These are phyloP conservation scores for Heliconius himera DNA, from an alignment of 1,140 invertebrate species.

Conservation along the genomic window DNA sequence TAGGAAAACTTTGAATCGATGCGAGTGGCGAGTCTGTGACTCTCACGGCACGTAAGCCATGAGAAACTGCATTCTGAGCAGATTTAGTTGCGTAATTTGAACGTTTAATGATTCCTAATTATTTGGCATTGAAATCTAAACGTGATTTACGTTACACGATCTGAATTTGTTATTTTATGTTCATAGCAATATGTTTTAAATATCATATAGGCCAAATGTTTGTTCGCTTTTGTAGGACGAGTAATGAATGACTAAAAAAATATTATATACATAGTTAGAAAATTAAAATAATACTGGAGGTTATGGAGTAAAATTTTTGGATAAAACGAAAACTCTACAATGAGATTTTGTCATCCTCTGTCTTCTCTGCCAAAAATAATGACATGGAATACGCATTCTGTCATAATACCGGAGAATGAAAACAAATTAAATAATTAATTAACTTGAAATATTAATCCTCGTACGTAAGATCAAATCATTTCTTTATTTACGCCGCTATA, in stretches of 20 bases:
- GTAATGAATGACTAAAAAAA: not conserved
- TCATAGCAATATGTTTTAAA: not conserved
- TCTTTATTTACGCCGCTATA: not conserved
- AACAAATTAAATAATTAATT: not conserved
- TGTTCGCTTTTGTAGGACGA: not conserved
- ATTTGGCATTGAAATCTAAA: constrained; percentile 22
- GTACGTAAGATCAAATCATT: not conserved
- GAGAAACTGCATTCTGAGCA: constrained; percentile 53
- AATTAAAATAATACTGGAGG: too few relatives aligned
- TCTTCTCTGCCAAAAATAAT: not conserved
- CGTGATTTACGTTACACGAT: not conserved
- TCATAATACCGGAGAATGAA: not conserved
- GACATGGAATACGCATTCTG: not conserved
- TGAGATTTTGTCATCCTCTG: not conserved
- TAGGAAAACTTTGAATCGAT: constrained; percentile 73
- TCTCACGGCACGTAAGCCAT: constrained; percentile 48
- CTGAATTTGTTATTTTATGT: not conserved
- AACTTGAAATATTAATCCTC: not conserved
- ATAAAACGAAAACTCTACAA: too few relatives aligned
- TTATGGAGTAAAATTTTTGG: too few relatives aligned
- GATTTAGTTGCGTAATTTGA: constrained; percentile 34
- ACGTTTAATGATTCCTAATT: constrained; percentile 31
- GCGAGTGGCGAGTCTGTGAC: constrained; percentile 46
- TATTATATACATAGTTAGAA: too few relatives aligned
- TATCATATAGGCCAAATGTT: too few relatives aligned